phyloP scores from a whole-genome alignment of 1,140 invertebrate genomes.

The Littorina saxatilis region DNA sequence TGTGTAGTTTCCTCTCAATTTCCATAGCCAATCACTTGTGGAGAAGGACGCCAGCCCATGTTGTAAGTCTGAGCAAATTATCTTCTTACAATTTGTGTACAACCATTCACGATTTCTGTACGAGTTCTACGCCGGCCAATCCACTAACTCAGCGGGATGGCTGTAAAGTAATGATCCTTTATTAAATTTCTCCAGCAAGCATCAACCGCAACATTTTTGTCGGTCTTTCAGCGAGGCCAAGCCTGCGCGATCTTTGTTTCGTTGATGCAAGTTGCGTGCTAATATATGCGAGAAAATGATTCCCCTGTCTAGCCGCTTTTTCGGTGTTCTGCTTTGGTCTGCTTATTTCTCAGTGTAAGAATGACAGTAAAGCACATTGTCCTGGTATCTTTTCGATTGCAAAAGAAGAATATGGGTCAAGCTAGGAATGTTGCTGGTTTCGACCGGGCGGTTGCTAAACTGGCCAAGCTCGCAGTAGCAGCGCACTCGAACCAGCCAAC shows the following conservation, averaged over 20 bases:
- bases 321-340: too few species aligned
- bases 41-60: constrained; percentile 79
- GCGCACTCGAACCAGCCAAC: too few species aligned
- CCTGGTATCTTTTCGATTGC: too few species aligned
- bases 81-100: constrained; percentile 75
- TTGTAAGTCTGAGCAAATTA: constrained; percentile 87
- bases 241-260: not conserved
- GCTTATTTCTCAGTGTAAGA: too few species aligned
- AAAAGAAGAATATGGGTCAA: too few species aligned
- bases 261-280: not conserved
- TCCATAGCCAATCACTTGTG: constrained; percentile 75
- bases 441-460: too few species aligned
- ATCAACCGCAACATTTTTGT: too few species aligned
- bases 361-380: too few species aligned
- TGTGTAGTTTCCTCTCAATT: constrained; percentile 76
- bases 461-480: too few species aligned
- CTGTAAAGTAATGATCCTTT: not conserved
- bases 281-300: constrained; percentile 18
- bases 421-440: too few species aligned
- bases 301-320: too few species aligned
- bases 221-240: too few species aligned
- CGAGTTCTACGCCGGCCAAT: constrained; percentile 24
- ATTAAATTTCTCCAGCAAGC: not conserved
- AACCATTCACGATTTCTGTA: constrained; percentile 40
- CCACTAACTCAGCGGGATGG: constrained; percentile 18